Evolutionary conservation across 2,797 vertebrate genomes (phyloP), one percentile per base, ranked within the genome.

Genomic region (Taeniopygia guttata): DNA sequence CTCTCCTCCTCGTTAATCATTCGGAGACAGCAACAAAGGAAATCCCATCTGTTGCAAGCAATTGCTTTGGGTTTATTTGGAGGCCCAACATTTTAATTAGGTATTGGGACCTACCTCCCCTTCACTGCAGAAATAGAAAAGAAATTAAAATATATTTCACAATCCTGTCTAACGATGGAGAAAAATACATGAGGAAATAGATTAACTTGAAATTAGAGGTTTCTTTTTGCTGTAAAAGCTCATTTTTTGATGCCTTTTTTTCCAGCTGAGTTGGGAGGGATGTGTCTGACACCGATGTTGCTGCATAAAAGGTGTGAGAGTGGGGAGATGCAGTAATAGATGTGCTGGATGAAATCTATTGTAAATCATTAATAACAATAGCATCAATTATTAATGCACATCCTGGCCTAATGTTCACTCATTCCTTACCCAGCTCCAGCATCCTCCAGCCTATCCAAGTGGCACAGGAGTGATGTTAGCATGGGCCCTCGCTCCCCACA

Each of bases 41-140:
- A 92, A 94, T 55, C 67, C 93, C 95, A 91, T 95, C 96, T 95
- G 95, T 93, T 94, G 93, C 87, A 80, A 74, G 58, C 64, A 88
- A 90, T 80, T 77, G 68, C 85, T 87, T 49, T 19, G 9, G n/a
- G 73, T 86, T 88, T 64, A 52, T 64, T 63, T 77, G 89, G 63
- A 46, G 82, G 66, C 87, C 89, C 55, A 73, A 58, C 9, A 19
- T 79, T 81, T 95, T 86, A 80, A 74, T 88, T 43, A 62, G 79
- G 76, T 21, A 22, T 4, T 30, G 52, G 79, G 87, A 59, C 36
- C 62, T 42, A 26, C 82, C 38, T 70, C 52, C 16, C 18, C 26
- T 66, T 82, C 11, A 14, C 16, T 1, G 6, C 23, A 59, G 67
- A 84, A 75, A 69, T 8, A 34, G 62, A 23, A 26, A 27, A 16